phyloP scores from a whole-genome alignment of 2,888 invertebrate genomes.

The Chirona hameri region DNA sequence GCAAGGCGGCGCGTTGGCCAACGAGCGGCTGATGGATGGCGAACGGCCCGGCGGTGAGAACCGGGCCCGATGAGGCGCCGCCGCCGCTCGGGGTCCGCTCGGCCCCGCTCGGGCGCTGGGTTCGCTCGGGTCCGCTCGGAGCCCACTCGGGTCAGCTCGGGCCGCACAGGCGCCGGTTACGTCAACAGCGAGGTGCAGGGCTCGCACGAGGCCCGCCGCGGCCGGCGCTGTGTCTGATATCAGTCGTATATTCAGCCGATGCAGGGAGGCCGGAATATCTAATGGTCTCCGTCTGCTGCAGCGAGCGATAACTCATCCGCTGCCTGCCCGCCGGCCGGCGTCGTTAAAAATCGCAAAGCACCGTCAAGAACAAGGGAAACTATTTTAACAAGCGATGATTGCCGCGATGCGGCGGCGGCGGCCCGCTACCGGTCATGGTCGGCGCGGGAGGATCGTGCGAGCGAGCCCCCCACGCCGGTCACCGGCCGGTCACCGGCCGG shows the following conservation, averaged over 20 bases:
- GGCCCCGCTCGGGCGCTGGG: conserved; percentile 13
- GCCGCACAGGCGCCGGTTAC: conserved; percentile 31
- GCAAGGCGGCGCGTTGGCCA: background rate
- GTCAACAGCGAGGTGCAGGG: conserved; percentile 33
- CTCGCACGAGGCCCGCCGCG: background rate
- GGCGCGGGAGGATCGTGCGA: background rate
- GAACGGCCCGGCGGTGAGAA: background rate
- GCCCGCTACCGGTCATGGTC: background rate
- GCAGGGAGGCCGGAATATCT: conserved; percentile 23
- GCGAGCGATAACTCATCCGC: conserved; percentile 36
- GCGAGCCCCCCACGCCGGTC: background rate
- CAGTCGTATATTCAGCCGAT: conserved; percentile 5
- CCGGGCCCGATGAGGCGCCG: background rate
- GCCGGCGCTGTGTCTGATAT: conserved; percentile 29
- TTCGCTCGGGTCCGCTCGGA: background rate
- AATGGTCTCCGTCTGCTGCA: conserved; percentile 34
- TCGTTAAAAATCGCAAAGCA: conserved; percentile 33
- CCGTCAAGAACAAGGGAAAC: conserved; percentile 10
- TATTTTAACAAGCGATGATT: conserved; percentile 12
- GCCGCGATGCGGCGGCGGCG: background rate
- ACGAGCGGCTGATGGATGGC: background rate
- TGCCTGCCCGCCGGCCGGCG: conserved; percentile 30
- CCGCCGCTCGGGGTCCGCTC: background rate
- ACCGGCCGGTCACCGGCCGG: no score
- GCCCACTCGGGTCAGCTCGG: conserved; percentile 23